phyloP scores from a whole-genome alignment of 2,888 invertebrate genomes.

The Ryuthela nishihirai region DNA sequence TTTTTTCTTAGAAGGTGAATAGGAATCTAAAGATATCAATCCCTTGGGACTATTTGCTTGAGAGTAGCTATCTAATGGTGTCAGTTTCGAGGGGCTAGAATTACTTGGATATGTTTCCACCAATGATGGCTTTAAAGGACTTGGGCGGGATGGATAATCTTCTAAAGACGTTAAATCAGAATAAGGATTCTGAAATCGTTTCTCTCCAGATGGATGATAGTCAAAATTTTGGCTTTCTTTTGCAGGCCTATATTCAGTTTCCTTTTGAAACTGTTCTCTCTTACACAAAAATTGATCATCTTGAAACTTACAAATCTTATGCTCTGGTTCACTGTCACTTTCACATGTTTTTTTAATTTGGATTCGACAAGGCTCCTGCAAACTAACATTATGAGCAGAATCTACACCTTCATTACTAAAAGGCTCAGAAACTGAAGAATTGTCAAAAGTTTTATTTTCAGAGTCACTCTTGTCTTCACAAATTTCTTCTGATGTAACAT shows the following conservation, averaged over 20 bases:
- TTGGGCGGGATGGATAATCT: constrained; percentile 36
- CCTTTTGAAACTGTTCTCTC: no score
- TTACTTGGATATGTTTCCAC: constrained; percentile 37
- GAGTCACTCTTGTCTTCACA: no score
- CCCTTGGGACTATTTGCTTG: constrained; percentile 22
- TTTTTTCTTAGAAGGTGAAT: constrained; percentile 20
- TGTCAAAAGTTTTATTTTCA: no score
- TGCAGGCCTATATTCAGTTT: constrained; percentile 22
- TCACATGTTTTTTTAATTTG: no score
- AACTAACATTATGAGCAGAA: no score
- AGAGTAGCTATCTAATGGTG: constrained; percentile 36
- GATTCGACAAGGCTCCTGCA: no score
- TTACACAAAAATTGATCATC: no score
- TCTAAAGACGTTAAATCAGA: constrained; percentile 21
- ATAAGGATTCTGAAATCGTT: constrained; percentile 19
- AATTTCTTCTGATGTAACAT: no score
- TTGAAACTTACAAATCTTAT: no score
- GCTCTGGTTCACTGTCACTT: no score
- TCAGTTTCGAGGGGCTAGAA: constrained; percentile 41
- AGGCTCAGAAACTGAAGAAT: no score
- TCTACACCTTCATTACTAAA: no score
- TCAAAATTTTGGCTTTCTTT: constrained; percentile 14
- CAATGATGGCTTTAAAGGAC: constrained; percentile 38
- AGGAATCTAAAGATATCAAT: constrained; percentile 31
- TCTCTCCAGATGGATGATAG: constrained; percentile 22